phyloP scores from a whole-genome alignment of 2,113 vertebrate genomes.

The Lophochroa leadbeateri region DNA sequence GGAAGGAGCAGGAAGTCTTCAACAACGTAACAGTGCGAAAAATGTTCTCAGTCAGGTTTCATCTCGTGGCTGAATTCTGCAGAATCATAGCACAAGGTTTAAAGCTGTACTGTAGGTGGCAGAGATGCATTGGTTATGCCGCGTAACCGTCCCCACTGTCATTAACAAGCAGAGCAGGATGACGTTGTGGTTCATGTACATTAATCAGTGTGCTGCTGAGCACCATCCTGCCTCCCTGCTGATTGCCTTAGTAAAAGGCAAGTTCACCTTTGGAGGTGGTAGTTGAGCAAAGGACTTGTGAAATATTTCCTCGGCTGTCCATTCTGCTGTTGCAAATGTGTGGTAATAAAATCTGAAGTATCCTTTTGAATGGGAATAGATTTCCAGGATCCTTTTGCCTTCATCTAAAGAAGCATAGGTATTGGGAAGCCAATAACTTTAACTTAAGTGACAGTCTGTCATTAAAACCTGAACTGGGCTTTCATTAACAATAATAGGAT shows the following conservation, averaged over 20 bases:
- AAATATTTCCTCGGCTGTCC: background rate
- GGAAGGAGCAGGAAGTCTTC: background rate
- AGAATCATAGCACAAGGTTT: background rate
- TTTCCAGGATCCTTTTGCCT: background rate
- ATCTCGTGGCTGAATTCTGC: background rate
- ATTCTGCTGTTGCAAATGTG: background rate
- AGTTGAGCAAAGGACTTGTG: background rate
- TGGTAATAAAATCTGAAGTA: background rate
- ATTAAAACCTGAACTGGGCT: slow-evolving; percentile 66
- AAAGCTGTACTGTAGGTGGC: slow-evolving; percentile 46
- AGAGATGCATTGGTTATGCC: slow-evolving; percentile 25
- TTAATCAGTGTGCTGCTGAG: background rate
- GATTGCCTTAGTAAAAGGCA: background rate
- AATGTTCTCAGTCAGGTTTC: background rate
- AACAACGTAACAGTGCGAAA: fast-evolving
- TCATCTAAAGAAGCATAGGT: background rate
- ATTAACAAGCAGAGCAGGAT: background rate
- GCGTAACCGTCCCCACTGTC: background rate
- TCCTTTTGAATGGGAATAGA: background rate
- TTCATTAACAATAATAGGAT: slow-evolving; percentile 50
- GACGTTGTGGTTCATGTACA: background rate
- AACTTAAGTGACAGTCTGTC: slow-evolving; percentile 24
- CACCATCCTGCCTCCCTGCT: background rate
- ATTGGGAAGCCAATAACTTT: background rate
- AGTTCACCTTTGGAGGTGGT: background rate